Base-by-base conservation (phyloP, 2,113 vertebrate genomes). In the Budorcas taxicolor region DNA sequence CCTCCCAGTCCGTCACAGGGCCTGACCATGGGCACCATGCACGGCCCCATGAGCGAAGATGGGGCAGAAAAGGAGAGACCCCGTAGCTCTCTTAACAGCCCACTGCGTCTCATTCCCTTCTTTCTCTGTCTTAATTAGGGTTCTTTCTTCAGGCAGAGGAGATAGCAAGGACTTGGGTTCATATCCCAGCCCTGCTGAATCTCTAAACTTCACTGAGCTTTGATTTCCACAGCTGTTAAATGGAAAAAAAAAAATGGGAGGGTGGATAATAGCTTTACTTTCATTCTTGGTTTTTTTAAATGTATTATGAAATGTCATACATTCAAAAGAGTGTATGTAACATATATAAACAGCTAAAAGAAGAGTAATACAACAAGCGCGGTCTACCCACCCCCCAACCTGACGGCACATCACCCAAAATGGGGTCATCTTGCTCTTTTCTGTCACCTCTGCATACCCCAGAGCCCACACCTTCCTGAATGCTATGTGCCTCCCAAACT, bases 1-100 rank as follows among this genome's bases (percentile, higher is more conserved):
- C 27, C 33, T 17, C 76, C 36, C 1, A 33, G 1, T 19, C 76
- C 13, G 0, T 58, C 40, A 6, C 47, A 29, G 15, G 12, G 17
- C 52, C 36, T 33, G 52, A 11, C 29, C 12, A 0, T 1, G 3
- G 71, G 29, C 3, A 2, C 40, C 8, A 16, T 3, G 1, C 8
- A 9, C 1, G 0, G 7, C 6, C 57, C 74, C 3, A 6, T 16
- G 0, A 4, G 5, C 8, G 23, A 29, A 7, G 2, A 29, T 0
- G 2, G 23, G 7, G 6, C 3, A 17, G 31, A 21, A 3, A 9
- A 2, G 13, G 33, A 25, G 43, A 10, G 2, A 45, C 1, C 33
- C 2, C 0, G 2, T 82, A 14, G 11, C 80, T 82, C 5, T 21
- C n/a, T 55, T 7, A 19, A 27, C 14, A 36, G 33, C 55, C n/a